Percentiles rank a stretch among this genome's conserved stretches.
phyloP scores from a whole-genome alignment of 2,113 vertebrate genomes.

The Romanogobio albipinnatus region DNA sequence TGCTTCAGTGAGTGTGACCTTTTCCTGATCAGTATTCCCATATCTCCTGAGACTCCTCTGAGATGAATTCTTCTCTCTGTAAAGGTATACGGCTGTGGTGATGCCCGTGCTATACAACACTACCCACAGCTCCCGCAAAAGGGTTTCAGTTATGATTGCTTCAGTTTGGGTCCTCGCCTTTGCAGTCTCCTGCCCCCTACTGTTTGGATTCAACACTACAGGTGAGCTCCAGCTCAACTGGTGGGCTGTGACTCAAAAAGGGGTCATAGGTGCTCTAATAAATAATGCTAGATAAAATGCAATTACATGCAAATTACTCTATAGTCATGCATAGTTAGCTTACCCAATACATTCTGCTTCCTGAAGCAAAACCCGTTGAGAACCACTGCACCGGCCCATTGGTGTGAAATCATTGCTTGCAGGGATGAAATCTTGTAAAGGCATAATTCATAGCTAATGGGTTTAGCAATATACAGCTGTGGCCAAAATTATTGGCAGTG shows the following conservation, averaged over 20 bases:
- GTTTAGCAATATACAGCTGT: too few relatives aligned
- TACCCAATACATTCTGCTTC: background rate
- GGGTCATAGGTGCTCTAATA: background rate
- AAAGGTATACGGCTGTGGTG: constrained; percentile 92
- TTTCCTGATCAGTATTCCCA: background rate
- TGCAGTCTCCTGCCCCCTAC: constrained; percentile 89
- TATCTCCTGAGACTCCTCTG: background rate
- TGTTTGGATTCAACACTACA: constrained; percentile 96
- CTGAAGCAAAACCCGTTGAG: background rate
- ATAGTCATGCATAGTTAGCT: background rate
- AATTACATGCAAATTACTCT: background rate
- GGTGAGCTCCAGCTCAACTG: constrained; percentile 72
- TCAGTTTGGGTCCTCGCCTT: constrained; percentile 91
- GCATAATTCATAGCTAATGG: background rate
- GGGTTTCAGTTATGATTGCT: constrained; percentile 89
- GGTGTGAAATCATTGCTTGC: background rate
- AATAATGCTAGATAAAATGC: background rate
- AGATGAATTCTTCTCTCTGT: constrained; percentile 22
- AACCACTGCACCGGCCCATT: background rate
- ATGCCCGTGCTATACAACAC: constrained; percentile 92
- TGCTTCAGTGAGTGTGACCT: background rate
- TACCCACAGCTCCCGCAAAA: constrained; percentile 85
- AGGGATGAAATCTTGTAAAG: background rate
- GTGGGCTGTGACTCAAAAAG: background rate
- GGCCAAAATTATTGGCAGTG: too few relatives aligned